Conservation (phyloP, 2,113 vertebrate species). For the Syngnathus scovelli region DNA sequence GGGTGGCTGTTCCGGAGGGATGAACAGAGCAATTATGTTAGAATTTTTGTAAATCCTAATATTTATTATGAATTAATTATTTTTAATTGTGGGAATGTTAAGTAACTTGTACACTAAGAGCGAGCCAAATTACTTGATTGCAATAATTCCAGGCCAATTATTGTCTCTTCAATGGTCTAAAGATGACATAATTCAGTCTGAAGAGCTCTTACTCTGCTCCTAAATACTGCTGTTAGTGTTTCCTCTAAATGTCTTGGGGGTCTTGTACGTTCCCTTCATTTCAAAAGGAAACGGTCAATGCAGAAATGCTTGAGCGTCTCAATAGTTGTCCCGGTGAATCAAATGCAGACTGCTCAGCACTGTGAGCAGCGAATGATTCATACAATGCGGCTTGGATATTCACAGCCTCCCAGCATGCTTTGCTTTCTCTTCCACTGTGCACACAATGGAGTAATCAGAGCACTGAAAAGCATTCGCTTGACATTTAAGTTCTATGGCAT, state of each 20-base stretch:
- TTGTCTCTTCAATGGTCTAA: constrained; percentile 4
- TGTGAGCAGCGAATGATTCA: constrained; percentile 10
- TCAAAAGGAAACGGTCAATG: constrained; percentile 26
- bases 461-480: neutral
- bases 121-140: constrained; percentile 4
- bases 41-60: neutral
- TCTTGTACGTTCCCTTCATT: constrained; percentile 24
- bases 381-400: constrained; percentile 6
- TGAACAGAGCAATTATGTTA: neutral
- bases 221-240: constrained; percentile 9
- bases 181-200: constrained; percentile 16
- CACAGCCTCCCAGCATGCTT: constrained; percentile 14
- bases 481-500: constrained; percentile 3
- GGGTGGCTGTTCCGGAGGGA: neutral
- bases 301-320: constrained; percentile 27
- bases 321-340: constrained; percentile 40
- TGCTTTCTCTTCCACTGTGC: neutral
- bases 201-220: constrained; percentile 14
- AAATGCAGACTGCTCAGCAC: constrained; percentile 18
- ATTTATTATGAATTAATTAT: neutral
- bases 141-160: constrained; percentile 24
- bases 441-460: constrained; percentile 11
- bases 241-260: constrained; percentile 7
- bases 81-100: neutral
- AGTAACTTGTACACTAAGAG: constrained; percentile 24